Conservation (phyloP, 1,140 invertebrate genomes). For the Bombus breviceps region DNA sequence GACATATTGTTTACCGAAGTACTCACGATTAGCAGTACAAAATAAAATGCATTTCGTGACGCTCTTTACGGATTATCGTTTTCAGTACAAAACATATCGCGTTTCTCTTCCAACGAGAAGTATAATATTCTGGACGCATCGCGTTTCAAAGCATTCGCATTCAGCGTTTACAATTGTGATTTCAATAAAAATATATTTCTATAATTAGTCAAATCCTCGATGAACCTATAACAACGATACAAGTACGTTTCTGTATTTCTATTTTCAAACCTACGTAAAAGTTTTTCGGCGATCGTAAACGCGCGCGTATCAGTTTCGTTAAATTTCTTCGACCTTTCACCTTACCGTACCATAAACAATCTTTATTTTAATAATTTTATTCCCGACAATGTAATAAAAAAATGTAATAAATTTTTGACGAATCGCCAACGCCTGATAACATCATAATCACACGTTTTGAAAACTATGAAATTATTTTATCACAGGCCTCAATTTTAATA, state of each 20-base stretch:
- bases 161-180: not conserved
- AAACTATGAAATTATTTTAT: not conserved
- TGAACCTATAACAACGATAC: not conserved
- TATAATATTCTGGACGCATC: not conserved
- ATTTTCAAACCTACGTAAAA: not conserved
- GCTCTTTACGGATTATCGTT: conserved; percentile 6
- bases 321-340: not conserved
- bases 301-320: not conserved
- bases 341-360: not conserved
- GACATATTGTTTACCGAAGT: not conserved
- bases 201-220: not conserved
- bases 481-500: too few relatives aligned
- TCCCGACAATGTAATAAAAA: not conserved
- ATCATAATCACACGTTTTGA: not conserved
- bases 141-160: not conserved
- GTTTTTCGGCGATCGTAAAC: too few relatives aligned
- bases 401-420: too few relatives aligned
- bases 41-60: not conserved
- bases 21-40: not conserved
- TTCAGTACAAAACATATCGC: conserved; percentile 9
- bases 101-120: not conserved
- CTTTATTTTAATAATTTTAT: not conserved
- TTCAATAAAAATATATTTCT: not conserved
- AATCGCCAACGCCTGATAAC: not conserved
- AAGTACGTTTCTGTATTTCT: not conserved